phyloP scores from a whole-genome alignment of 1,140 invertebrate species.

The Tetraneura akinire region DNA sequence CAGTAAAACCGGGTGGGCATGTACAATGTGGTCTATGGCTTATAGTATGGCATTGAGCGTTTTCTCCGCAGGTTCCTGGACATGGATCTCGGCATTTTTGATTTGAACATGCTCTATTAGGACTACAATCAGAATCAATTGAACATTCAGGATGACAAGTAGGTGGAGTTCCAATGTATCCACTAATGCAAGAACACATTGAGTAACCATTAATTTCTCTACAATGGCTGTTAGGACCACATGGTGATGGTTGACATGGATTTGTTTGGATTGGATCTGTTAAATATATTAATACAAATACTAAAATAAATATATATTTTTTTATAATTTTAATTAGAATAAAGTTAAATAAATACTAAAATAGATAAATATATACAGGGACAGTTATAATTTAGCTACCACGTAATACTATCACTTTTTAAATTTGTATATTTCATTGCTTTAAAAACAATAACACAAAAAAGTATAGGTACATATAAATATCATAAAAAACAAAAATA shows the following conservation, averaged over 20 bases:
- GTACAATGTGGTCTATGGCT: constrained; percentile 70
- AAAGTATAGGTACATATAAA: too few species aligned
- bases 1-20: constrained; percentile 64
- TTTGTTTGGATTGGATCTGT: constrained; percentile 58
- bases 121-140: constrained; percentile 72
- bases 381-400: too few species aligned
- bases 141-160: constrained; percentile 75
- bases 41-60: constrained; percentile 70
- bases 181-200: constrained; percentile 73
- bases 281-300: constrained; percentile 23
- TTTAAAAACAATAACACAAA: too few species aligned
- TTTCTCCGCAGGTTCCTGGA: constrained; percentile 72
- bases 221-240: constrained; percentile 78
- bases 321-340: too few species aligned
- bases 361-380: too few species aligned
- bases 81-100: constrained; percentile 79
- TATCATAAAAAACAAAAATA: too few species aligned
- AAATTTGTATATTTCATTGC: too few species aligned
- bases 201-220: constrained; percentile 69
- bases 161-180: constrained; percentile 72
- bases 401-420: too few species aligned
- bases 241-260: constrained; percentile 71
- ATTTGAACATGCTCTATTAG: constrained; percentile 72
- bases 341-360: constrained; percentile 20
- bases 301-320: constrained; percentile 2